Evolutionary conservation across 1,140 invertebrate genomes (phyloP), one percentile per base, ranked within the genome.

Genomic region (Drosophila obscura): DNA sequence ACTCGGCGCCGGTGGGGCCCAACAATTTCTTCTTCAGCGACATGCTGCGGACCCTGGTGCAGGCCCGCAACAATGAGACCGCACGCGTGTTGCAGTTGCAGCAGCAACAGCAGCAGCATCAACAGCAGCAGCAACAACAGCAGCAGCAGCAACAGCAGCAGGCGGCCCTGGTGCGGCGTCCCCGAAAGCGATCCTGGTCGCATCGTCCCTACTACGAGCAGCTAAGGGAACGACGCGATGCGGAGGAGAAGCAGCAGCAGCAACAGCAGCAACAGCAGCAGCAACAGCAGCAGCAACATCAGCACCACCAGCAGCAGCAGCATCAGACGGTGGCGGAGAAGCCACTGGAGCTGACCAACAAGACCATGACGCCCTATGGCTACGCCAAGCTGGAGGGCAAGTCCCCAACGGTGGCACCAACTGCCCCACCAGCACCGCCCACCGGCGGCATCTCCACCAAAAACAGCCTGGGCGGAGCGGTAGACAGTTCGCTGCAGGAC

Each of bases 21-120:
- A 95, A 96, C 78, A 96, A 95, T 45, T 96, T 96, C 91, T 96
- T 96, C 94, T 96, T 96, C 92, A 96, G 95, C 84, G 96, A 96
- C 78, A 96, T 96, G 95, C 91, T 96, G 5, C 93, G 95, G 2
- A 96, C 95, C 0, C 94, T 96, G 63, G 95, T 96, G 0, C 95
- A 95, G 71, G 94, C 95, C 0, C 95, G 96, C 55, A 93, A 94
- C 35, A 94, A 94, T 11, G 93, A 94, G 50, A 93, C 94, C 9
- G 92, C 94, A 0, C 80, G 89, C 5, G 90, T 89, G 39, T 35
- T 88, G 52, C 85, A 87, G 62, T 56, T 89, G 67, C 92, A 91
- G 61, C 82, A 85, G 24, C 74, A 77, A n/a, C 77, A 79, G 61
- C 89, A 83, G 2, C 80, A 83, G 2, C 71, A 78, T 0, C 80